Evolutionary conservation across 64 coral and sea anemone species (phyloP).

Genomic region (Actinia equina): DNA sequence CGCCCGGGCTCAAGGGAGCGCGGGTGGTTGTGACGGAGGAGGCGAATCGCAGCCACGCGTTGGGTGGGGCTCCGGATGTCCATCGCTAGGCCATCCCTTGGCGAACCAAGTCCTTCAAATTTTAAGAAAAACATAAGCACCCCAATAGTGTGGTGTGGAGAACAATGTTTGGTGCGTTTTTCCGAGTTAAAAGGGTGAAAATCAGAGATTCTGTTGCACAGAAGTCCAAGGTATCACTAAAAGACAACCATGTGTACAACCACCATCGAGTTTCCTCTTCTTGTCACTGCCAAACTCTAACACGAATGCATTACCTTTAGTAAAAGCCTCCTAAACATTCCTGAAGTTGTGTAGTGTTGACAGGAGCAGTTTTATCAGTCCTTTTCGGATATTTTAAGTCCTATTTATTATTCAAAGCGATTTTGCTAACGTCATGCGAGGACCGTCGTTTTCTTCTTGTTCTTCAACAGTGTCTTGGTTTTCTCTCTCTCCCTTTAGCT

Average conservation of each 20-base stretch:
- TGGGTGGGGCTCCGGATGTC: too few relatives aligned
- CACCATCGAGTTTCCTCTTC: background rate
- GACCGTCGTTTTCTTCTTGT: conserved; percentile 36
- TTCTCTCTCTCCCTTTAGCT: conserved; percentile 56
- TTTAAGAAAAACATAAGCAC: too few relatives aligned
- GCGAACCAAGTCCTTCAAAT: too few relatives aligned
- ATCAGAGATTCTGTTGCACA: conserved; percentile 29
- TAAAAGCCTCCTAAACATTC: conserved; percentile 10
- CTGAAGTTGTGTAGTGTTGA: conserved; percentile 19
- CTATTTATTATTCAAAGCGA: conserved; percentile 98
- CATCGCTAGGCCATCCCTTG: too few relatives aligned
- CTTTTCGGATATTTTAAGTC: conserved; percentile 44
- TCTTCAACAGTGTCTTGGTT: conserved; percentile 53
- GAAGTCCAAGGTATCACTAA: conserved; percentile 18
- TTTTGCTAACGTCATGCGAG: conserved; percentile 86
- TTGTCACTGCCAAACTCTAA: background rate
- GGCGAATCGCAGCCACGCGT: too few relatives aligned
- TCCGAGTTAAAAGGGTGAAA: too few relatives aligned
- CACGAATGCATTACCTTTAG: background rate
- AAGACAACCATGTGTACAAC: conserved; percentile 22
- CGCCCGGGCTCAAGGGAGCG: too few relatives aligned
- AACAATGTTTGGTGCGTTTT: too few relatives aligned
- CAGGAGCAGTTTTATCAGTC: conserved; percentile 13
- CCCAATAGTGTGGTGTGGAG: too few relatives aligned
- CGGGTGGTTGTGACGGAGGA: too few relatives aligned